Base-by-base conservation (phyloP, 2,888 invertebrate genomes). In the Dicyrtomina minuta region DNA sequence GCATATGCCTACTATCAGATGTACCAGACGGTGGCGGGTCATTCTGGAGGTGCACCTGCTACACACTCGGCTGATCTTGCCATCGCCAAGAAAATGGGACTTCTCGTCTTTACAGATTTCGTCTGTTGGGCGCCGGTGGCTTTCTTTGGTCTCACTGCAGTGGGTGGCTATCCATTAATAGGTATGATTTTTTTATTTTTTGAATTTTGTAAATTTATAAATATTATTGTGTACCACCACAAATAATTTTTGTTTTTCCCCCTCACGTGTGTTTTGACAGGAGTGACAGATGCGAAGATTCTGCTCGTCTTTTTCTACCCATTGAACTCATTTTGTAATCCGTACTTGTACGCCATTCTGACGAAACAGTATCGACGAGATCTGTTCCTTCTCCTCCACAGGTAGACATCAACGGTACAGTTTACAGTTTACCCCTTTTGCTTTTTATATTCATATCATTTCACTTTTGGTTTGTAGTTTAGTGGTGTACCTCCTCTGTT, bases 271-370 rank as follows among this genome's bases (percentile, higher is more conserved):
- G n/a, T n/a, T n/a, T n/a, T 71, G 70, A 6, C 71, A 77, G 78
- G 75, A 44, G 75, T 78, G 64, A 84, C 84, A 44, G 83, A 84
- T 71, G 83, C 86, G 8, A 86, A 86, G 79, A 83, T 95, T 60
- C 83, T 93, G 13, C 83, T 93, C 71, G 93, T 95, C 10, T 93
- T 95, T 81, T 93, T 95, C 81, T 92, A 94, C 81, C 95, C 95
- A 0, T 83, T 96, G 72, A 95, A 95, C 82, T 91, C 93, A 0
- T 93, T 93, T 81, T 92, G 94, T 46, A 94, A 96, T 83, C 95
- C 95, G 0, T 94, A 93, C 84, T 83, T 96, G 2, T 96, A 95
- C 82, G 94, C 93, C 20, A 91, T 95, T 76, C 84, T 93, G 80
- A 95, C 94, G 8, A 88, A 92, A 73, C 93, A 93, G 82, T 93